Evolutionary conservation across 2,888 invertebrate species (phyloP).

Genomic region (Mycogona germanica): DNA sequence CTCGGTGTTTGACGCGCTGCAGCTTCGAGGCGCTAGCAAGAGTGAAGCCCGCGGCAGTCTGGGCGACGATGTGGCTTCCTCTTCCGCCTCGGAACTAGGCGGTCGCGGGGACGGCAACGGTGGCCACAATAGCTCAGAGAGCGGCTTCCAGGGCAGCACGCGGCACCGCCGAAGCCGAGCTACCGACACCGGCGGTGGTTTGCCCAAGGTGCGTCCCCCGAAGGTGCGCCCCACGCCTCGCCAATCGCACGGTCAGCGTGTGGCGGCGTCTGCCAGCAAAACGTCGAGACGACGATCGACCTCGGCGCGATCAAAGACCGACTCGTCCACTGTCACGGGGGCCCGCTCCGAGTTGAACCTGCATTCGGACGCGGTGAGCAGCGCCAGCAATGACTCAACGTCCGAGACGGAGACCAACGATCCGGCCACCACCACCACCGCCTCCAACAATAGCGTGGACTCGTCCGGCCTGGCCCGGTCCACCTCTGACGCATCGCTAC

Average conservation of each 20-base stretch:
- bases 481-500: slow-evolving; percentile 49
- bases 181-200: not conserved
- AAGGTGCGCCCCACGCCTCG: not conserved
- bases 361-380: slow-evolving; percentile 23
- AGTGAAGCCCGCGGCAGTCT: slow-evolving; percentile 16
- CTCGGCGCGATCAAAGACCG: not conserved
- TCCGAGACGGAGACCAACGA: slow-evolving; percentile 16
- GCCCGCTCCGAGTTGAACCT: not conserved
- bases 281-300: too few species aligned
- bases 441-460: slow-evolving; percentile 22
- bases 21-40: too few species aligned
- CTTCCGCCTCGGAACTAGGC: not conserved
- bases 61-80: slow-evolving; percentile 10
- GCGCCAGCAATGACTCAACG: slow-evolving; percentile 23
- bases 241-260: not conserved
- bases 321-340: not conserved
- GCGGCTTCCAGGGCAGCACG: too few species aligned
- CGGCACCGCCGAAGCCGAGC: not conserved
- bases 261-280: slow-evolving; percentile 22
- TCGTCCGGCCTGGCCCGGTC: slow-evolving; percentile 20
- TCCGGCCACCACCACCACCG: slow-evolving; percentile 30
- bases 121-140: too few species aligned
- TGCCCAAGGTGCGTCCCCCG: slow-evolving; percentile 6
- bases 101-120: slow-evolving; percentile 6
- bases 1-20: not conserved